Percentiles rank a stretch among this genome's conserved stretches.
phyloP scores from a whole-genome alignment of 2,797 vertebrate genomes.

The Kryptolebias ocellatus region DNA sequence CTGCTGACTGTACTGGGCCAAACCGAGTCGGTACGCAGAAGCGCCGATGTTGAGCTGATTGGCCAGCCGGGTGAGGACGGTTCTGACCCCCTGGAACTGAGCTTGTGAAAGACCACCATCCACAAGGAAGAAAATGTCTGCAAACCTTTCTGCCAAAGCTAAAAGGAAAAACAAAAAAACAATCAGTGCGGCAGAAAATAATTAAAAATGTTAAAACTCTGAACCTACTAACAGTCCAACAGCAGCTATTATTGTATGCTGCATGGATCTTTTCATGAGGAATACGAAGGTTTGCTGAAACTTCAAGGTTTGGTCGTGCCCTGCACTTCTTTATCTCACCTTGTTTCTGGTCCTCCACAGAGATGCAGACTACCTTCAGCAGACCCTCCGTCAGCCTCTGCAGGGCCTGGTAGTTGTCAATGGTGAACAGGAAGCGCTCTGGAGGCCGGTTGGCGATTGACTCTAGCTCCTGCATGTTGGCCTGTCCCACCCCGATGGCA shows the following conservation, averaged over 20 bases:
- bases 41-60: constrained; percentile 74
- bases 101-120: constrained; percentile 64
- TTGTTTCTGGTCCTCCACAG: constrained; percentile 72
- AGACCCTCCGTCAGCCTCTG: constrained; percentile 60
- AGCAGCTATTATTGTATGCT: too few relatives aligned
- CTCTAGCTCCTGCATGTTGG: constrained; percentile 65
- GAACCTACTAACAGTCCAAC: too few relatives aligned
- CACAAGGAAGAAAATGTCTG: constrained; percentile 86
- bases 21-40: constrained; percentile 77
- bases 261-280: too few relatives aligned
- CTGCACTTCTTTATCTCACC: constrained; percentile 63
- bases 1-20: constrained; percentile 80
- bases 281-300: too few relatives aligned
- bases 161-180: constrained; percentile 19
- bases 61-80: constrained; percentile 60
- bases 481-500: constrained; percentile 78
- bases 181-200: background rate
- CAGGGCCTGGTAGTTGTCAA: constrained; percentile 75
- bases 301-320: background rate
- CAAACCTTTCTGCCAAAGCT: constrained; percentile 78
- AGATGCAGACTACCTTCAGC: constrained; percentile 78
- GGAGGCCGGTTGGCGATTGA: constrained; percentile 81
- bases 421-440: constrained; percentile 74
- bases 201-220: too few relatives aligned
- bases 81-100: constrained; percentile 68